Evolutionary conservation across 2,113 vertebrate genomes (phyloP).

Genomic region (Ptychochromis oligacanthus): DNA sequence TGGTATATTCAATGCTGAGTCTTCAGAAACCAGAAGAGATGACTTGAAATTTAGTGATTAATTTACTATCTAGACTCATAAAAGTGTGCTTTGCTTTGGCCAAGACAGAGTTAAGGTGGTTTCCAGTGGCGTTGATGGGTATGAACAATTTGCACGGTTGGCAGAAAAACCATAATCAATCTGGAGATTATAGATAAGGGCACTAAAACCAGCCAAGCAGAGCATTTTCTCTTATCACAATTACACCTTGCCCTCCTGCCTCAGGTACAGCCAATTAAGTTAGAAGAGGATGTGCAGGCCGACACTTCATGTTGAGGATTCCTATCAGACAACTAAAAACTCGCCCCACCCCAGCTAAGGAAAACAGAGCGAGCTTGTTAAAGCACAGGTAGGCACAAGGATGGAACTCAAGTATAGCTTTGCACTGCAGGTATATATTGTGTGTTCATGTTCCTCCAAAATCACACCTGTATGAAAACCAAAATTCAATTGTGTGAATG

Average conservation of each 20-base stretch:
- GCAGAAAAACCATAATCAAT: constrained; percentile 82
- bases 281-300: constrained; percentile 51
- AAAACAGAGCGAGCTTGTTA: constrained; percentile 34
- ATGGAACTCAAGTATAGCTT: not conserved
- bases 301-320: constrained; percentile 60
- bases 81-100: constrained; percentile 15
- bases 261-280: constrained; percentile 79
- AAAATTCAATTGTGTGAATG: not conserved
- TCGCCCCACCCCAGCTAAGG: constrained; percentile 11
- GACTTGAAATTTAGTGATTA: not conserved
- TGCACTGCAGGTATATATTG: not conserved
- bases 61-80: not conserved
- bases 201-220: constrained; percentile 77
- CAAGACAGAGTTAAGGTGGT: constrained; percentile 51
- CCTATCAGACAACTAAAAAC: constrained; percentile 47
- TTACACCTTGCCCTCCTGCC: constrained; percentile 76
- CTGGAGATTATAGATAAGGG: constrained; percentile 80
- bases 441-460: not conserved
- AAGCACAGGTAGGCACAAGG: constrained; percentile 13
- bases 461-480: constrained; percentile 1
- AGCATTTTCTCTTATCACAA: constrained; percentile 78
- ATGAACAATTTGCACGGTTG: constrained; percentile 77
- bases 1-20: not conserved
- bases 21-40: not conserved
- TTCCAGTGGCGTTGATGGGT: constrained; percentile 67